phyloP scores from a whole-genome alignment of 2,888 invertebrate species.

The Cataglyphis rosenhaueri region DNA sequence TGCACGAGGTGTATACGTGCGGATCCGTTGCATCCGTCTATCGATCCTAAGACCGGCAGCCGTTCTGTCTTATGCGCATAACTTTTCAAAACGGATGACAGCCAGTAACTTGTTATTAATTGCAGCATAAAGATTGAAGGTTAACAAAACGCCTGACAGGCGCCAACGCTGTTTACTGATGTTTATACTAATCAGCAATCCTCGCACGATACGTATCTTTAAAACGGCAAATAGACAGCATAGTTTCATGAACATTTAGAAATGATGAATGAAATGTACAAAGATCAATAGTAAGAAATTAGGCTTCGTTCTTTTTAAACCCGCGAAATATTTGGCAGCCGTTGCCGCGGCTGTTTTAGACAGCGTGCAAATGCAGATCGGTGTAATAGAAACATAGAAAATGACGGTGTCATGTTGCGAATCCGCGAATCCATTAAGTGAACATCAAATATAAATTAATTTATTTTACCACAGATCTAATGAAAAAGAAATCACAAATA shows the following conservation, averaged over 20 bases:
- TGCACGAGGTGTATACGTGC: background rate
- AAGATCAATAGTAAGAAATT: conserved; percentile 32
- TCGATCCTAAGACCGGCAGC: conserved; percentile 11
- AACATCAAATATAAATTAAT: background rate
- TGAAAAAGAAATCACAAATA: background rate
- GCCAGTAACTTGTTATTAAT: conserved; percentile 59
- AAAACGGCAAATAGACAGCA: background rate
- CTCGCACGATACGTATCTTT: conserved; percentile 27
- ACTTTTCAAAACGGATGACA: conserved; percentile 57
- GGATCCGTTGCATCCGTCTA: conserved; percentile 23
- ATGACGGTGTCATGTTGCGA: conserved; percentile 33
- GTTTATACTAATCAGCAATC: conserved; percentile 59
- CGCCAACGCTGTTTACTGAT: conserved; percentile 65
- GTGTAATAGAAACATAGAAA: conserved; percentile 35
- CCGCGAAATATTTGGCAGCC: conserved; percentile 29
- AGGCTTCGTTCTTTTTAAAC: conserved; percentile 42
- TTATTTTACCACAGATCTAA: background rate
- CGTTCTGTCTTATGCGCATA: conserved; percentile 32
- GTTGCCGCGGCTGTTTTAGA: conserved; percentile 42
- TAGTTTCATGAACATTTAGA: background rate
- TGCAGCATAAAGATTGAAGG: conserved; percentile 68
- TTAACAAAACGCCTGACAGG: conserved; percentile 71
- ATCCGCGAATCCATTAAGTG: background rate
- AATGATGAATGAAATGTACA: background rate
- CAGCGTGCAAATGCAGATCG: conserved; percentile 46